Evolutionary conservation across 2,797 vertebrate species (phyloP).

Genomic region (Australoheros facetus): DNA sequence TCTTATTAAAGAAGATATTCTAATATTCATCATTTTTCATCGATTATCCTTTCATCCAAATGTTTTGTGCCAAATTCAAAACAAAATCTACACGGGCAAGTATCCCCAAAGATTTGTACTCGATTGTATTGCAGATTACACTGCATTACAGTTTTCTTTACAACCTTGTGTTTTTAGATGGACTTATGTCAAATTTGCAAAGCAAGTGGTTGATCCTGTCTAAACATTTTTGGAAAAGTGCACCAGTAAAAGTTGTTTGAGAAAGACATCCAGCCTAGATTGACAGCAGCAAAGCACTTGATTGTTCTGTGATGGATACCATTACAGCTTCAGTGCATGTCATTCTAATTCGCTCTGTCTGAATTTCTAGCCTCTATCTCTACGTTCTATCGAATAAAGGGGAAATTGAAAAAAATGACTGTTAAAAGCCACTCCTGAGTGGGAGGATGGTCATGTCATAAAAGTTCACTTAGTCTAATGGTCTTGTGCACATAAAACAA

Average conservation of each 20-base stretch:
- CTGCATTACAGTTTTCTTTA: neutral
- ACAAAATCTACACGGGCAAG: neutral
- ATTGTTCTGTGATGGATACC: neutral
- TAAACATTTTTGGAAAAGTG: accelerated
- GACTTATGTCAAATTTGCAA: neutral
- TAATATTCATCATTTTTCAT: neutral
- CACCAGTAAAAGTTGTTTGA: neutral
- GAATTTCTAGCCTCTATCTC: neutral
- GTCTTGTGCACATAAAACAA: neutral
- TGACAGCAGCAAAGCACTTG: neutral
- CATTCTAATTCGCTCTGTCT: neutral
- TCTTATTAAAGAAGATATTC: neutral
- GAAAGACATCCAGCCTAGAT: accelerated
- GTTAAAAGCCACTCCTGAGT: neutral
- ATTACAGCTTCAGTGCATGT: neutral
- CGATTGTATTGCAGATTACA: neutral
- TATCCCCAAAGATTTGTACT: neutral
- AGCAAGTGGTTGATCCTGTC: neutral
- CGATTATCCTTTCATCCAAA: neutral
- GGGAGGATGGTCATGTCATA: neutral
- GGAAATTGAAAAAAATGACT: neutral
- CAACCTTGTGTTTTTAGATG: neutral
- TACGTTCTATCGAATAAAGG: neutral
- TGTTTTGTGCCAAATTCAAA: neutral
- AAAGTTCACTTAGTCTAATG: neutral